Base-by-base conservation (phyloP, 92 coral and sea anemone genomes). In the Parazoanthus swiftii region DNA sequence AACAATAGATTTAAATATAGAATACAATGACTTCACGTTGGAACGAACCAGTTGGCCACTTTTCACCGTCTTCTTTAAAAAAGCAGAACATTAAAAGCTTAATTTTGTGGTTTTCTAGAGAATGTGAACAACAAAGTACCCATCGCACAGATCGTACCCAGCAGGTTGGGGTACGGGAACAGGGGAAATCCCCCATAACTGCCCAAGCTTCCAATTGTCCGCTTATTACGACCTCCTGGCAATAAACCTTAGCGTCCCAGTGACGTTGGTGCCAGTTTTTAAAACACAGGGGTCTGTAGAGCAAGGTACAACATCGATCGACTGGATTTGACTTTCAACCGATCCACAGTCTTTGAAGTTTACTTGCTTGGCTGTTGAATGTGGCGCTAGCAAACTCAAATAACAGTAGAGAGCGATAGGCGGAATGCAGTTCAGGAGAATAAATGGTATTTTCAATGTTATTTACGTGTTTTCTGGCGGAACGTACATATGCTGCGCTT, bases 131-230 rank as follows among this genome's bases (percentile, higher is more conserved):
- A 29, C 33, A 29, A 29, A 29, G 14, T 81, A 81, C 1, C 74
- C 72, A 29, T 58, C 46, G 68, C 85, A 81, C 85, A 81, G 33
- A 10, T 81, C 46, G 9, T 81, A 37, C 15, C 85, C 85, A 8
- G 51, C 72, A 5, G 85, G 85, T 59, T 50, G 74, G 15, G 74
- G 73, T 11, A 81, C 1, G 33, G 85, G 85, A 8, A 81, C 6
- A 59, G 48, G 74, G 33, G 54, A 81, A 81, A 59, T 58, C 85
- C 15, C 73, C 50, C 43, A 81, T 35, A 36, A 81, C 33, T 33
- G 85, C 85, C 85, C 85, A 81, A 58, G 85, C 85, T 81, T 81
- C 71, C 67, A 81, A 74, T 18, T 81, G 74, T 9, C 85, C 85
- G 9, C 51, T 36, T 4, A 46, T 18, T 6, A 81, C 85, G 50